Conservation (phyloP, 1,140 invertebrate species). For the Drosophila mauritiana region DNA sequence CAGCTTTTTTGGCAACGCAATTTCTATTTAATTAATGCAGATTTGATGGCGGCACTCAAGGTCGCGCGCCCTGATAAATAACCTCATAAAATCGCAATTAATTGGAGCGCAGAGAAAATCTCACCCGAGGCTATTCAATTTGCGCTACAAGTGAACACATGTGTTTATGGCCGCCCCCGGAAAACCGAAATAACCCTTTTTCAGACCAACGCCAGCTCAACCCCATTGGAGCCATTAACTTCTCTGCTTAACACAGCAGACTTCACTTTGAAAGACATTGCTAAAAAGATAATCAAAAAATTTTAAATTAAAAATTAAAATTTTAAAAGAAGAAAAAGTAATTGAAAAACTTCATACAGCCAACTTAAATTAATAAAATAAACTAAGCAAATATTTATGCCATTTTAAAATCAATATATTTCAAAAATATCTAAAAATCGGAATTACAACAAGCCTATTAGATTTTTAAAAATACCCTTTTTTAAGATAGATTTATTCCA, state of each 20-base stretch:
- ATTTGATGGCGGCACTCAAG: conserved; percentile 60
- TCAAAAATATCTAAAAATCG: no score
- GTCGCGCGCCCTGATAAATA: conserved; percentile 21
- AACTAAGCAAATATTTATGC: no score
- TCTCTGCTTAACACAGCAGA: neutral
- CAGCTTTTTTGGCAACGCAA: conserved; percentile 9
- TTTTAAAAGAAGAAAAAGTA: no score
- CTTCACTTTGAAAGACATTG: neutral
- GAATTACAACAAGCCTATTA: no score
- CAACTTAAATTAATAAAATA: no score
- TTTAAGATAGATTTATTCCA: no score
- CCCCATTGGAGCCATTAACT: conserved; percentile 4
- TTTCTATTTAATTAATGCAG: conserved; percentile 73
- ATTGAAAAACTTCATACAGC: no score
- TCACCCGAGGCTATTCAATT: conserved; percentile 27
- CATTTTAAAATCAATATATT: no score
- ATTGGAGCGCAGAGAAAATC: conserved; percentile 14
- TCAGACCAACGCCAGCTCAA: neutral
- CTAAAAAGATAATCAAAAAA: neutral
- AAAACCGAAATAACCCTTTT: conserved; percentile 23
- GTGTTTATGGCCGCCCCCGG: conserved; percentile 34
- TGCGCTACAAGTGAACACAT: conserved; percentile 66
- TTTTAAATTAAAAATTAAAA: no score
- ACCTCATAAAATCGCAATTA: conserved; percentile 61
- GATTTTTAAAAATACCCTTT: no score